Base-by-base conservation (phyloP, 2,113 vertebrate species). In the Ranitomeya imitator region DNA sequence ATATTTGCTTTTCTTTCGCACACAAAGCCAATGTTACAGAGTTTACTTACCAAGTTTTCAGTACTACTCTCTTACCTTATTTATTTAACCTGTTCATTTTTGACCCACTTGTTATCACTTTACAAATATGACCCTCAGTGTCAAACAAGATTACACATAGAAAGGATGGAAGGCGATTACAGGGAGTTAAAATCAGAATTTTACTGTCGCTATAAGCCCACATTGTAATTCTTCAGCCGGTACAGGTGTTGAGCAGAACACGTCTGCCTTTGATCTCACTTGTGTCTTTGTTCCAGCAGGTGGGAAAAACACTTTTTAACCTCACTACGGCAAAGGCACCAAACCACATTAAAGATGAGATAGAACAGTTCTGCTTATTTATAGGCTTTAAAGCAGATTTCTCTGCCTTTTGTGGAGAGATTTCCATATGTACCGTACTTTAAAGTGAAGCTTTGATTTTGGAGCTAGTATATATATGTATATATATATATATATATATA, bases 201-300 rank as follows among this genome's bases (percentile, higher is more conserved):
- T 76, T 83, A 76, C 69, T 65, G 31, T n/a, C 78, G 89, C 52
- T 51, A 2, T 86, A 90, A 57, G 71, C 91, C 90, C 69, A 82
- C 71, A 90, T 92, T 91, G 89, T 90, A 92, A 90, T 90, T 88
- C 89, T 90, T 91, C 55, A 90, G 82, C 87, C 90, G 88, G 82
- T 91, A 86, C 90, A 93, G 91, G 92, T 93, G 92, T 91, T 90
- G 90, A 86, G 90, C 77, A 90, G 88, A 90, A 87, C 91, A 89
- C 79, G 80, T 60, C 69, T 90, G 51, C 67, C 89, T 90, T 91
- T 92, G 76, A 88, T 88, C 86, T 90, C 82, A 73, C 69, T 83
- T 89, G 88, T 86, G 85, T 87, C 90, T 94, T 93, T 95, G 91
- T 93, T 93, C 90, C 4, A 0, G 90, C 91, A 93, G 93, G 92